A percentile compares a stretch with the other conserved stretches of the same genome.
These are phyloP conservation scores for Steromphala cineraria DNA, from an alignment of 2,888 invertebrate species.

Conservation along the genomic window DNA sequence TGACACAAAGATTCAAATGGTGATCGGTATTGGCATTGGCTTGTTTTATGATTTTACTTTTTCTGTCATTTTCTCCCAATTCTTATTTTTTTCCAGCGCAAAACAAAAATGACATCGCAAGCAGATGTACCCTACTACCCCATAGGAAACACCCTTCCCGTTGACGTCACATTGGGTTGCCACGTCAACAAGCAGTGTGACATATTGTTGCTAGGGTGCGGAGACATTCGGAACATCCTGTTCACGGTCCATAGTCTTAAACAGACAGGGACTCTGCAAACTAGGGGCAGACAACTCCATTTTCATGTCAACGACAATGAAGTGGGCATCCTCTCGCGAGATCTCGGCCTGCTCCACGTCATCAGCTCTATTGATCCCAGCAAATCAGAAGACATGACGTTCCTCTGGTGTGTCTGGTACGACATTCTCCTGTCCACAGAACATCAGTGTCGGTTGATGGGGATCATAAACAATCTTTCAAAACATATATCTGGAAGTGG, in stretches of 20 bases:
- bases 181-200: background rate
- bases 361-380: background rate
- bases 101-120: no score
- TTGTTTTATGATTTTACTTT: no score
- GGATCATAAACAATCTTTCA: background rate
- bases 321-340: background rate
- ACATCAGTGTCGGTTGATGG: background rate
- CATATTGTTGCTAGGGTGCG: constrained; percentile 1
- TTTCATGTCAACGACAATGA: constrained; percentile 8
- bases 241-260: background rate
- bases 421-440: background rate
- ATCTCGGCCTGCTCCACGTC: background rate
- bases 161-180: background rate
- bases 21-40: no score
- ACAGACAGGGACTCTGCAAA: background rate
- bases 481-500: no score
- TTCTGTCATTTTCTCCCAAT: no score
- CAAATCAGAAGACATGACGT: background rate
- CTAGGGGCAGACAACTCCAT: background rate
- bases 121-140: background rate
- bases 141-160: background rate
- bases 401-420: constrained; percentile 1
- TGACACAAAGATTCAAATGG: no score
- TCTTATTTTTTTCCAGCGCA: no score
- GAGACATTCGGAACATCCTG: background rate